Evolutionary conservation across 2,888 invertebrate species (phyloP), one percentile per base, ranked within the genome.

Genomic region (Xestia c-nigrum): DNA sequence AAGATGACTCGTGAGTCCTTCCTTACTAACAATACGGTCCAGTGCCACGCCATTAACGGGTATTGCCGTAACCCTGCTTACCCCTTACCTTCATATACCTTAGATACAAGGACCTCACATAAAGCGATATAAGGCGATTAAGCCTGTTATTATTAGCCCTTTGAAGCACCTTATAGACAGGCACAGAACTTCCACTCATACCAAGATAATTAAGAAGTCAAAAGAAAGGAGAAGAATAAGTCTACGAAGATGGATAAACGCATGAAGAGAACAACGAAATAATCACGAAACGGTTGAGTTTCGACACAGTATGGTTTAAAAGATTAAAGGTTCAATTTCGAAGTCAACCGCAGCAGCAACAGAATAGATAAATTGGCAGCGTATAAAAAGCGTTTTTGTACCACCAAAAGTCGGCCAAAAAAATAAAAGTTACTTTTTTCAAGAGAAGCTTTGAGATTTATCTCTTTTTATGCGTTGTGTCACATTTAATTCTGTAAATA

Each of bases 41-140:
- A 65, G 47, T 46, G 24, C 24, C 12, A 14, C 31, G 52, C 40
- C 72, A 69, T 74, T 78, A 74, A 59, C 71, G 65, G 55, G 47
- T 71, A 74, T 50, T 59, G 67, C 63, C 59, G 50, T 57, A 59
- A 84, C 74, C 86, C 80, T 83, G 66, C 71, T 68, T 83, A 68
- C 70, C 72, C 73, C 47, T 46, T 72, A 66, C 83, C 78, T 69
- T 38, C 52, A 63, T 47, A 78, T 78, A 77, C 80, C 77, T 84
- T 66, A 50, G 55, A 72, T 47, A 66, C 74, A 38, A 69, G 59
- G 72, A 78, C 84, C 83, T 61, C 67, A 84, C 86, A 83, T 84
- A 86, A 84, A 78, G 83, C 72, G 79, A 86, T 84, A 86, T 85
- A 72, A 85, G 55, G 79, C 74, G 86, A 83, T 83, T 84, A 84